A percentile compares a stretch with the other conserved stretches of the same genome.
phyloP scores from a whole-genome alignment of 2,888 invertebrate species.

The Drosophila atripex region DNA sequence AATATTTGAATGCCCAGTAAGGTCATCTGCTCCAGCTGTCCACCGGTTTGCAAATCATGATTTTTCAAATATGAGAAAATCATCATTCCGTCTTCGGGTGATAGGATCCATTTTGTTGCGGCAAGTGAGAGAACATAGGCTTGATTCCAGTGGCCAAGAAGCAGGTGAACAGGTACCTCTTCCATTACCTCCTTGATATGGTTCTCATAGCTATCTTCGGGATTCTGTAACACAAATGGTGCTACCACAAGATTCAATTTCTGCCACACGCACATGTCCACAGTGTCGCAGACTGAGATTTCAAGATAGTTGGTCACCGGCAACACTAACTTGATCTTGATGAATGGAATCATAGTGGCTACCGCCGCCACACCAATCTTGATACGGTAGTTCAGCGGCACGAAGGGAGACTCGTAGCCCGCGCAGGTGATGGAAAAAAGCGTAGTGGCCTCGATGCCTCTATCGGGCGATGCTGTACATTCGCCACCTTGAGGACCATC shows the following conservation, averaged over 20 bases:
- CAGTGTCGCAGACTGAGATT: slow-evolving; percentile 29
- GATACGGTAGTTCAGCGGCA: slow-evolving; percentile 24
- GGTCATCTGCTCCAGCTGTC: slow-evolving; percentile 34
- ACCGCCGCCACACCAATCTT: background rate
- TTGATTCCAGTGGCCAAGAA: slow-evolving; percentile 29
- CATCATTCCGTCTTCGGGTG: background rate
- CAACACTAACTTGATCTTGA: background rate
- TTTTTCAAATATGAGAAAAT: slow-evolving; percentile 5
- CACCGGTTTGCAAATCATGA: background rate
- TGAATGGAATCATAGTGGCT: background rate
- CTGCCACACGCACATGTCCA: slow-evolving; percentile 13
- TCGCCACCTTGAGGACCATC: slow-evolving; percentile 23
- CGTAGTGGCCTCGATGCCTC: slow-evolving; percentile 17
- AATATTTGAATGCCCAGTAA: slow-evolving; percentile 9
- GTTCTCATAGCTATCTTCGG: rapidly evolving
- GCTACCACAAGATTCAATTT: background rate
- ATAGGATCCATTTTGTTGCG: background rate
- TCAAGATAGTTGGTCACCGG: background rate
- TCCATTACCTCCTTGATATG: background rate
- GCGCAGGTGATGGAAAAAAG: slow-evolving; percentile 14
- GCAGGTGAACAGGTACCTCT: background rate
- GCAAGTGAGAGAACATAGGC: slow-evolving; percentile 13
- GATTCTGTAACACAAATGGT: background rate
- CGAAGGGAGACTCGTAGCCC: slow-evolving; percentile 3
- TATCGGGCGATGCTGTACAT: slow-evolving; percentile 4